A percentile compares a stretch with the other conserved stretches of the same genome.
phyloP scores from a whole-genome alignment of 2,888 invertebrate genomes.

The Orchesella flavescens region DNA sequence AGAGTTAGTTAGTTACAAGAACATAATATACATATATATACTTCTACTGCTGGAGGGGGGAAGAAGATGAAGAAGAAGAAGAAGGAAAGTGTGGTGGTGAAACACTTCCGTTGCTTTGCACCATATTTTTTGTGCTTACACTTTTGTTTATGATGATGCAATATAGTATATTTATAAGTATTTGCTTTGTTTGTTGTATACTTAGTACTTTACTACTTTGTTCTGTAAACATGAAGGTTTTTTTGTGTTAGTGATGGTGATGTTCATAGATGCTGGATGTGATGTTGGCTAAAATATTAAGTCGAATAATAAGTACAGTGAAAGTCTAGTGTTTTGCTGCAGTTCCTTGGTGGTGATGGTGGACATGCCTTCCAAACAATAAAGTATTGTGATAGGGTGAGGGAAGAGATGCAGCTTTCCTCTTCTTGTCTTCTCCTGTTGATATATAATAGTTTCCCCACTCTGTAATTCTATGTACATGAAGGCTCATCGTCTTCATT shows the following conservation, averaged over 20 bases:
- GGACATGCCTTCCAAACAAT: slow-evolving; percentile 4
- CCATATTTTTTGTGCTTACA: slow-evolving; percentile 18
- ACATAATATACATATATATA: no score
- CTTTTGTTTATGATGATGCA: neutral
- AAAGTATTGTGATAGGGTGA: neutral
- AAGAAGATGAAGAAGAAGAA: slow-evolving; percentile 16
- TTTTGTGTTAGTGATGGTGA: neutral
- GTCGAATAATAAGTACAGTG: slow-evolving; percentile 49
- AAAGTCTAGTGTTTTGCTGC: slow-evolving; percentile 40
- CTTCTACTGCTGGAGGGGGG: no score
- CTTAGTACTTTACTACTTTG: slow-evolving; percentile 1
- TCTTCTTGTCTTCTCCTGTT: slow-evolving; percentile 36
- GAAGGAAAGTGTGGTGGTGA: slow-evolving; percentile 37
- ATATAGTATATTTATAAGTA: neutral
- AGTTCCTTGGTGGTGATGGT: neutral
- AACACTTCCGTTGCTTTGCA: slow-evolving; percentile 48
- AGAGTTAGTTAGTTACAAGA: no score
- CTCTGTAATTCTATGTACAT: slow-evolving; percentile 37
- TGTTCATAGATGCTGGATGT: neutral
- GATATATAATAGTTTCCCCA: slow-evolving; percentile 17
- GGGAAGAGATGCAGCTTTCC: slow-evolving; percentile 9
- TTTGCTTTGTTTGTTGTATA: neutral
- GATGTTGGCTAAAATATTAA: slow-evolving; percentile 40
- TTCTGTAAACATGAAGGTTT: slow-evolving; percentile 6
- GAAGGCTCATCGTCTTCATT: slow-evolving; percentile 23